Conservation (phyloP, 2,888 invertebrate genomes). For the Drosophila prostipennis region DNA sequence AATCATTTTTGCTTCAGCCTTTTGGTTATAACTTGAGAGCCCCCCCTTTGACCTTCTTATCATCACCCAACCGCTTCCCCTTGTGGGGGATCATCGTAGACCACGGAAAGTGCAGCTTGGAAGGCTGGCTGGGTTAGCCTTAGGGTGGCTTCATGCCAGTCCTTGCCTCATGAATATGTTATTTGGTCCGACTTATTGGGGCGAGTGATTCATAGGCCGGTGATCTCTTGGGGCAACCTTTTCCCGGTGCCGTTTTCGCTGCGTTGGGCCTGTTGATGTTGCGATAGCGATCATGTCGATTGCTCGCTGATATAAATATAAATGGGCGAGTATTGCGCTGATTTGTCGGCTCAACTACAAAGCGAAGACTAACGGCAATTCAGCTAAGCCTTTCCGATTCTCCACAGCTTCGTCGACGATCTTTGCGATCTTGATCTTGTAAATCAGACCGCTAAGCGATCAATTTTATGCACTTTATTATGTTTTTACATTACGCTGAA, state of each 20-base stretch:
- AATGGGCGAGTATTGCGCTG: constrained; percentile 63
- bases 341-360: constrained; percentile 75
- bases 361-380: constrained; percentile 72
- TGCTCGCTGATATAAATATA: constrained; percentile 68
- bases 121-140: constrained; percentile 32
- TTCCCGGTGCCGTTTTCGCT: constrained; percentile 14
- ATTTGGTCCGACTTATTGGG: constrained; percentile 30
- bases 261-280: constrained; percentile 33
- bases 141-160: constrained; percentile 18
- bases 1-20: neutral
- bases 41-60: constrained; percentile 4
- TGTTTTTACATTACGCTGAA: neutral
- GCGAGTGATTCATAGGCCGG: constrained; percentile 69
- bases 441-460: constrained; percentile 19
- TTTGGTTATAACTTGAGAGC: neutral
- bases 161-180: constrained; percentile 35
- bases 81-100: constrained; percentile 16
- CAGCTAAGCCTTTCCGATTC: constrained; percentile 17
- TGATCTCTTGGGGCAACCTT: constrained; percentile 45
- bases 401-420: constrained; percentile 5
- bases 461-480: constrained; percentile 1
- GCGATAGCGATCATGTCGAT: constrained; percentile 66
- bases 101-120: neutral
- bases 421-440: constrained; percentile 15
- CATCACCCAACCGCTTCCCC: neutral